A percentile compares a stretch with the other conserved stretches of the same genome.
phyloP scores from a whole-genome alignment of 2,113 vertebrate genomes.

The Lonchura striata region DNA sequence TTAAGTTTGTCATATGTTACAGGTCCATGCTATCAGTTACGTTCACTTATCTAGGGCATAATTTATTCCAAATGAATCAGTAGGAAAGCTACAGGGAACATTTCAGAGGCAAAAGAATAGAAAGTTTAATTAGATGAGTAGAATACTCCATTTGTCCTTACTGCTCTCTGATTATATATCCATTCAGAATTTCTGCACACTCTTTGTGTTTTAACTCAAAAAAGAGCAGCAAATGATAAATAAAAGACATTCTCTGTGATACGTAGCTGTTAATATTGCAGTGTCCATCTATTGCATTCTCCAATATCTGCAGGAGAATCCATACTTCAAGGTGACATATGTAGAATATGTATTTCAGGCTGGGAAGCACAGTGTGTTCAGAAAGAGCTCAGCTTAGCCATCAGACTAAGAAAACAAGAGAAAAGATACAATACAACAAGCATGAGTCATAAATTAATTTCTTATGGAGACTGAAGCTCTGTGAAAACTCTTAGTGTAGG shows the following conservation, averaged over 20 bases:
- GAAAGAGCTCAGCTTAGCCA: background rate
- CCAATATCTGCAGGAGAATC: background rate
- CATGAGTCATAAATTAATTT: background rate
- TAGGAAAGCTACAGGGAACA: background rate
- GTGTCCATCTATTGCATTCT: background rate
- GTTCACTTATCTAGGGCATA: background rate
- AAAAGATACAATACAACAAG: accelerated
- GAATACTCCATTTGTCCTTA: background rate
- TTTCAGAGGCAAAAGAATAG: background rate
- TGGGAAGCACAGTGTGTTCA: background rate
- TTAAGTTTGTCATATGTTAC: background rate
- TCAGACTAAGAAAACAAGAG: background rate
- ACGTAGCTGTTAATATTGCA: background rate
- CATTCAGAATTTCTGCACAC: background rate
- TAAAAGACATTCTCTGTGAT: background rate
- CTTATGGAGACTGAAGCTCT: background rate
- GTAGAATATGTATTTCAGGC: background rate
- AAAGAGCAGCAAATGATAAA: background rate
- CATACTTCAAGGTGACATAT: background rate
- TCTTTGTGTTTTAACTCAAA: background rate
- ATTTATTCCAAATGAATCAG: background rate
- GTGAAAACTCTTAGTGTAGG: background rate
- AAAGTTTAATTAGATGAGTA: background rate
- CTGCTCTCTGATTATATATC: background rate
- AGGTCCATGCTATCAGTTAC: background rate